Percentiles rank a stretch among this genome's conserved stretches.
These are phyloP conservation scores for Coendou prehensilis DNA, from an alignment of 2,797 vertebrate species.

Conservation along the genomic window DNA sequence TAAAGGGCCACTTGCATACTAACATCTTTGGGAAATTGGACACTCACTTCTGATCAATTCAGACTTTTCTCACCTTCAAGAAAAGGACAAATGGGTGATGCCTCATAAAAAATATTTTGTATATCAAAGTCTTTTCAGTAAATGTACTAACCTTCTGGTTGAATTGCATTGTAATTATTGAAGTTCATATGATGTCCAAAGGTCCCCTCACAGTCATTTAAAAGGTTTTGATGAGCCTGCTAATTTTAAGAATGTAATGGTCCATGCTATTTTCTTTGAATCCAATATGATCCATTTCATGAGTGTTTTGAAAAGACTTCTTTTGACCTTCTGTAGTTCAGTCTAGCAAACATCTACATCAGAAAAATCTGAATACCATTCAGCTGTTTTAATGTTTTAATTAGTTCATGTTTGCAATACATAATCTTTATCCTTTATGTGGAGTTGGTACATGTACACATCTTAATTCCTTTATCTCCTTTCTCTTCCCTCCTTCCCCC, in stretches of 20 bases:
- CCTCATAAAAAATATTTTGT: neutral
- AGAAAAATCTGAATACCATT: neutral
- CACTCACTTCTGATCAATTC: neutral
- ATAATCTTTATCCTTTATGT: neutral
- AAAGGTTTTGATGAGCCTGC: neutral
- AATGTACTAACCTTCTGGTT: neutral
- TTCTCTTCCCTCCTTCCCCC: neutral
- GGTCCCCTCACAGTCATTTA: neutral
- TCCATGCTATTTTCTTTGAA: slow-evolving; percentile 14
- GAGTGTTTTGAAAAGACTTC: slow-evolving; percentile 31
- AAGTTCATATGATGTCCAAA: neutral
- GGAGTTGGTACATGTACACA: neutral
- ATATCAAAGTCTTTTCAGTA: neutral
- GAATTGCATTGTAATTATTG: slow-evolving; percentile 14
- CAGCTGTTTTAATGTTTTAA: neutral
- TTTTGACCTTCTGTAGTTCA: neutral
- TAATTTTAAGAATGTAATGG: slow-evolving; percentile 43
- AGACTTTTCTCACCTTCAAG: neutral
- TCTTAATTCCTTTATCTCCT: neutral
- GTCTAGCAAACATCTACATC: neutral
- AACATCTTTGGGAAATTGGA: neutral
- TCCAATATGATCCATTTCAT: neutral
- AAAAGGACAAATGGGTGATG: neutral
- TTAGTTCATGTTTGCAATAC: neutral
- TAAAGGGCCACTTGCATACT: neutral